Evolutionary conservation across 2,797 vertebrate species (phyloP).

Genomic region (Diceros bicornis): DNA sequence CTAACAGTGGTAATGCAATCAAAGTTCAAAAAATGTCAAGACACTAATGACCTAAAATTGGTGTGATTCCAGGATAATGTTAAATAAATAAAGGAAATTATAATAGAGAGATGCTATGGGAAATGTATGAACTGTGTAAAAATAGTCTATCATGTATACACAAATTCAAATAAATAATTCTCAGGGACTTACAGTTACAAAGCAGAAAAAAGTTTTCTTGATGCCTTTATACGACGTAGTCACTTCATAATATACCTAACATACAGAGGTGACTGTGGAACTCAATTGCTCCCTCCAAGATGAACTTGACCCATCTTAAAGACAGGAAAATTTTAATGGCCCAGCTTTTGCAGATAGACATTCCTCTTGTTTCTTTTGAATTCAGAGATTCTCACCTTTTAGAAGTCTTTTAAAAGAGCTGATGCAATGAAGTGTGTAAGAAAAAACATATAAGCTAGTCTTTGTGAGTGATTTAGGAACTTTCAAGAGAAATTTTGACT

Average conservation of each 20-base stretch:
- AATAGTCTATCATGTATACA: neutral
- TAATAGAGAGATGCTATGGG: neutral
- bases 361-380: neutral
- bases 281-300: neutral
- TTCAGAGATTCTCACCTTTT: neutral
- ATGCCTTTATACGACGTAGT: neutral
- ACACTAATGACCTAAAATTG: neutral
- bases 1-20: neutral
- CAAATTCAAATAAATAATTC: slow-evolving; percentile 12
- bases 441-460: neutral
- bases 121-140: neutral
- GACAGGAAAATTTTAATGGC: neutral
- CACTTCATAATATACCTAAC: neutral
- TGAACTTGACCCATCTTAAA: neutral
- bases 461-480: neutral
- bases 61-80: neutral
- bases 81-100: neutral
- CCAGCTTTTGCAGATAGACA: neutral
- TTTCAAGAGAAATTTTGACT: slow-evolving; percentile 15
- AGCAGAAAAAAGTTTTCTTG: neutral
- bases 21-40: neutral
- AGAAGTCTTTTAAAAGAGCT: neutral
- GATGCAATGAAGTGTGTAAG: neutral
- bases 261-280: neutral
- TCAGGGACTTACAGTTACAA: neutral